phyloP scores from a whole-genome alignment of 2,113 vertebrate genomes.

The Murina feae region DNA sequence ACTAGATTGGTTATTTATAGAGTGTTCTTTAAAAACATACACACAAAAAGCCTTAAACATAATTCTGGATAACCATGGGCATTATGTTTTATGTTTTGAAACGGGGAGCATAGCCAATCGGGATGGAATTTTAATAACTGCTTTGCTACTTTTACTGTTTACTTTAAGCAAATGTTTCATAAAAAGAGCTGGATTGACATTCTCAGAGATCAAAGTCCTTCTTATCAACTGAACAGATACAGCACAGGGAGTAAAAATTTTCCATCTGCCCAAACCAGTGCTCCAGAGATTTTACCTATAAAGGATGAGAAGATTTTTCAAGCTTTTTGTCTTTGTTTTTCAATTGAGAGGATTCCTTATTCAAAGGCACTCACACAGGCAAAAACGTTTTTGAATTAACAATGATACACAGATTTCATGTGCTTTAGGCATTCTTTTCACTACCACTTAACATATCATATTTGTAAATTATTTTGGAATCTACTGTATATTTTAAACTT shows the following conservation, averaged over 20 bases:
- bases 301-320: constrained; percentile 43
- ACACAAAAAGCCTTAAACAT: constrained; percentile 28
- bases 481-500: not conserved
- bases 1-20: constrained; percentile 50
- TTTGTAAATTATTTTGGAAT: constrained; percentile 27
- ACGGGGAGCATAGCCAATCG: constrained; percentile 40
- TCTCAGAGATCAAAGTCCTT: constrained; percentile 59
- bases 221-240: constrained; percentile 54
- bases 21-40: not conserved
- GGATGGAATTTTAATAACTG: constrained; percentile 60
- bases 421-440: constrained; percentile 4
- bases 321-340: constrained; percentile 36
- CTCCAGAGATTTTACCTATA: constrained; percentile 42
- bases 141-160: constrained; percentile 59
- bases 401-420: not conserved
- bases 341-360: constrained; percentile 33
- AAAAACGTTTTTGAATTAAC: constrained; percentile 20
- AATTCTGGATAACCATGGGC: constrained; percentile 66
- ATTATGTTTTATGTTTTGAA: constrained; percentile 51
- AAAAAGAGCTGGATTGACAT: constrained; percentile 56
- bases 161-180: constrained; percentile 58
- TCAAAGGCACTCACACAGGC: not conserved
- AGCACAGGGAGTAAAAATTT: constrained; percentile 39
- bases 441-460: not conserved
- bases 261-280: constrained; percentile 15